A percentile compares a stretch with the other conserved stretches of the same genome.
Conservation (phyloP, 2,113 vertebrate species). For the Protobothrops mucrosquamatus region DNA sequence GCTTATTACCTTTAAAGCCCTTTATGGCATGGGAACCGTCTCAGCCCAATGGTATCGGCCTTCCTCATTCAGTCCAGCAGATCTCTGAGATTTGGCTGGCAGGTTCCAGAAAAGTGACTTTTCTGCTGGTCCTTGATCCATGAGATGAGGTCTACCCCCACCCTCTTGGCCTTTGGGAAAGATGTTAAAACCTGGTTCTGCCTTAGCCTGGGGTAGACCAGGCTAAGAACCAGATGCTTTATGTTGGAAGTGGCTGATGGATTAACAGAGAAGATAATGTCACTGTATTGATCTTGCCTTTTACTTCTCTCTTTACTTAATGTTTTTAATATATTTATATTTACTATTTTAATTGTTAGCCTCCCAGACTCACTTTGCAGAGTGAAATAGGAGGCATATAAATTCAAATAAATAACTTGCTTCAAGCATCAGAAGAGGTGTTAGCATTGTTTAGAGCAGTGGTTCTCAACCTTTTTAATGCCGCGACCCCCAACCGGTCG, state of each 20-base stretch:
- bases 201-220: not conserved
- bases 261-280: not conserved
- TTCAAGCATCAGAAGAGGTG: not conserved
- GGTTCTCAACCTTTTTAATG: too few species aligned
- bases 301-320: not conserved
- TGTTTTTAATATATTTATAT: not conserved
- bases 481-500: too few species aligned
- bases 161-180: too few species aligned
- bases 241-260: not conserved
- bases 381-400: not conserved
- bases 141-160: too few species aligned
- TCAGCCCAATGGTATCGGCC: not conserved
- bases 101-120: not conserved
- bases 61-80: not conserved
- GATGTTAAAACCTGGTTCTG: too few species aligned
- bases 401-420: not conserved
- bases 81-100: not conserved
- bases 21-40: not conserved
- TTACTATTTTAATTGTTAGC: not conserved
- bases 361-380: not conserved
- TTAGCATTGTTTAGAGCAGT: not conserved
- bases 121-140: too few species aligned
- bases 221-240: not conserved
- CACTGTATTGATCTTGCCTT: not conserved
- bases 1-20: not conserved